Base-by-base conservation (phyloP, 1,140 invertebrate species). In the Drosophila suzukii region DNA sequence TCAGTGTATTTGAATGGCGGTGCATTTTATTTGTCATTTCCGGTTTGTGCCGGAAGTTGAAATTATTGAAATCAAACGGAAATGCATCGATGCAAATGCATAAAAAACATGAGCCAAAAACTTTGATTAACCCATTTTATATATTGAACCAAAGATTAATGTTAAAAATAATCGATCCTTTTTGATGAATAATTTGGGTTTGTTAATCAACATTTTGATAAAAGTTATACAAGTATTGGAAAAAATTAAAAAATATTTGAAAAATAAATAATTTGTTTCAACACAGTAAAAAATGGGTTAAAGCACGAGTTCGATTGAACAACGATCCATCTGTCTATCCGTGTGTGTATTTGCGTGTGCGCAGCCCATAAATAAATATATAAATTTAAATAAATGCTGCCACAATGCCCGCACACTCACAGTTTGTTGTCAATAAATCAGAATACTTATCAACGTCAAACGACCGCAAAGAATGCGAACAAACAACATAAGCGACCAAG, bases 401-500 rank as follows among this genome's bases (percentile, higher is more conserved):
- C 51, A 56, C 71, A 57, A 62, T 54, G 36, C 47, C 47, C 56
- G 47, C 44, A 55, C 71, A 63, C 46, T 27, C 53, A 53, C 75
- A 73, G 79, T 86, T 88, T 82, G 83, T 83, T 86, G 83, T 79
- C 84, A 86, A 86, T 86, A 88, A 86, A 86, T 86, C 83, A 86
- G 83, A 86, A 88, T 79, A 86, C 83, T 86, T 86, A 86, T 86
- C 83, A 82, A 75, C 82, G 82, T 85, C 82, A 76, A 68, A 71
- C 63, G 79, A 82, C 79, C 83, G 68, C 79, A 88, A 86, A 88
- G 79, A 83, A 63, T 88, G 66, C 49, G 75, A 65, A 70, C 75
- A 88, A 88, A 86, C 70, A 86, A 67, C 67, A 88, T 62, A 81
- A 81, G 75, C 78, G 75, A 55, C 78, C 71, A 58, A 59, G 72